phyloP scores from a whole-genome alignment of 1,140 invertebrate genomes.

The Lamellibrachia luymesi region DNA sequence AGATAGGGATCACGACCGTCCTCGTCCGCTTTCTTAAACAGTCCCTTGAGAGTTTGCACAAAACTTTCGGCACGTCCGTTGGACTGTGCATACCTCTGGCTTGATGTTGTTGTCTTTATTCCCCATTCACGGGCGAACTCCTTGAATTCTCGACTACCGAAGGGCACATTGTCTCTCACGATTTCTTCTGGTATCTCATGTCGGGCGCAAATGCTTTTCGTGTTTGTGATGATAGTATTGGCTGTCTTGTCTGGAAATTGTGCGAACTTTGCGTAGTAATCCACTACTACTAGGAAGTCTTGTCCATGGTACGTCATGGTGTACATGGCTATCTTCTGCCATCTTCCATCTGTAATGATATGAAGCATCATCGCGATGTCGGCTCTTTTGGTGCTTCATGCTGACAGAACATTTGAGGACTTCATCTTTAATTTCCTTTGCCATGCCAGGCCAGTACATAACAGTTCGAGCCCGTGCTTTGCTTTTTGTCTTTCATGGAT shows the following conservation, averaged over 20 bases:
- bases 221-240: slow-evolving; percentile 21
- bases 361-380: slow-evolving; percentile 11
- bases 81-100: slow-evolving; percentile 17
- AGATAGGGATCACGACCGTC: slow-evolving; percentile 6
- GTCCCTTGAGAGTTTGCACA: slow-evolving; percentile 13
- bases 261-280: slow-evolving; percentile 36
- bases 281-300: slow-evolving; percentile 33
- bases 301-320: slow-evolving; percentile 8
- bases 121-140: slow-evolving; percentile 21
- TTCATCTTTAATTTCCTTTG: slow-evolving; percentile 34
- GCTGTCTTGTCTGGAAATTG: slow-evolving; percentile 26
- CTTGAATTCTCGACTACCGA: slow-evolving; percentile 18
- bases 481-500: slow-evolving; percentile 35
- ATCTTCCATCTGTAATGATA: neutral
- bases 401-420: slow-evolving; percentile 31
- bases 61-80: slow-evolving; percentile 18
- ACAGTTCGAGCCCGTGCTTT: slow-evolving; percentile 24
- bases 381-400: slow-evolving; percentile 23
- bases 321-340: slow-evolving; percentile 9
- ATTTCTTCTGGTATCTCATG: slow-evolving; percentile 38
- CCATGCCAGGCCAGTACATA: slow-evolving; percentile 37
- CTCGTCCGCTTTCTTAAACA: slow-evolving; percentile 7
- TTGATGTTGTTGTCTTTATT: slow-evolving; percentile 12
- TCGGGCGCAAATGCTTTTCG: slow-evolving; percentile 31
- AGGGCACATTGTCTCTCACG: slow-evolving; percentile 36